Conservation (phyloP, 2,113 vertebrate species). For the Erinaceus europaeus region DNA sequence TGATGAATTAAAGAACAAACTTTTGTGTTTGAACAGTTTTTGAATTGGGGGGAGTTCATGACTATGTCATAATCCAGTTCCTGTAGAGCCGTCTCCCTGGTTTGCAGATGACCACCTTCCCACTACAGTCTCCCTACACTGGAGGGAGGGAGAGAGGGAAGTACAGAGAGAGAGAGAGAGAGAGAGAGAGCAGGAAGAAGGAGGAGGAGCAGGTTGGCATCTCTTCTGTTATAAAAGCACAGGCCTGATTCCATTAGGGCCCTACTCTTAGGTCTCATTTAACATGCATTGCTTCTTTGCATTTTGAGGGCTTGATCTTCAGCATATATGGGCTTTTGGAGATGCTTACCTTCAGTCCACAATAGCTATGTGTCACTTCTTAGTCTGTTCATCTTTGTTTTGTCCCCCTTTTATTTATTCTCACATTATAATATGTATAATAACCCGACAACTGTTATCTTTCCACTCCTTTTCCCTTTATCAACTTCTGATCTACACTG, state of each 20-base stretch:
- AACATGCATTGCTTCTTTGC: neutral
- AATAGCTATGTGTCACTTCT: neutral
- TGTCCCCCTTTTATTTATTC: neutral
- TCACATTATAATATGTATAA: neutral
- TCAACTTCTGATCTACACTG: neutral
- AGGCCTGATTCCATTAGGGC: fast-evolving
- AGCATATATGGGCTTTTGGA: neutral
- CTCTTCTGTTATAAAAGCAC: too few species aligned
- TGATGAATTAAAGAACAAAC: neutral
- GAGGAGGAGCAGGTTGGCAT: too few species aligned
- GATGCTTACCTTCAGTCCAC: neutral
- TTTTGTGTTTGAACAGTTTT: too few species aligned
- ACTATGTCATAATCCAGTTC: neutral
- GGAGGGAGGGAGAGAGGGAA: neutral
- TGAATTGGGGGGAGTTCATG: too few species aligned
- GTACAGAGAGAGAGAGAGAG: too few species aligned
- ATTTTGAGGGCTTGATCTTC: too few species aligned
- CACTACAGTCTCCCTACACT: neutral
- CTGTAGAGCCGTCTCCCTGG: neutral
- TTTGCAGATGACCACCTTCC: neutral
- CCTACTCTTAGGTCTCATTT: neutral
- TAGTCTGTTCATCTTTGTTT: neutral
- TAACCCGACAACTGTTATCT: neutral
- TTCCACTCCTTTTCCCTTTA: neutral
- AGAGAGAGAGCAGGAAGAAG: too few species aligned